These are phyloP conservation scores for Heliconius melpomene DNA, from an alignment of 1,140 invertebrate genomes.

Conservation along the genomic window DNA sequence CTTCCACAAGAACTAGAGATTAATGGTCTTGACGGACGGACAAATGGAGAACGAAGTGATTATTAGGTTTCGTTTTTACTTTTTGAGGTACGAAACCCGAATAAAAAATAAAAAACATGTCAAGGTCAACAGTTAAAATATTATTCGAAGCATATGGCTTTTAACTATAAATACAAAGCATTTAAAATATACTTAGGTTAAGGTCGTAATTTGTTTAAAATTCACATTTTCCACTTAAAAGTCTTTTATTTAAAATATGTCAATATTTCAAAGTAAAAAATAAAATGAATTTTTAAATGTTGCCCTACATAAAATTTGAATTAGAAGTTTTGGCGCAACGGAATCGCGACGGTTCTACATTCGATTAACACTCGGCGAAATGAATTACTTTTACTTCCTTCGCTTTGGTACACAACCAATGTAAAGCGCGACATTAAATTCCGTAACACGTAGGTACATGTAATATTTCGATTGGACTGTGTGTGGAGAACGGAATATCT, in stretches of 20 bases:
- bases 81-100: not conserved
- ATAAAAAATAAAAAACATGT: not conserved
- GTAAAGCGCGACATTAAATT: too few relatives aligned
- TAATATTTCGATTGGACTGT: too few relatives aligned
- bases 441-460: too few relatives aligned
- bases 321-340: not conserved
- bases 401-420: too few relatives aligned
- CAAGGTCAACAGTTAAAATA: not conserved
- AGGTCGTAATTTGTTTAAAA: constrained; percentile 1
- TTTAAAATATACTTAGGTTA: not conserved
- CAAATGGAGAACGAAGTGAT: not conserved
- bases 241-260: not conserved
- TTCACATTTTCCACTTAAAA: not conserved
- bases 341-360: too few relatives aligned
- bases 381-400: too few relatives aligned
- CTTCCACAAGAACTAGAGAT: too few relatives aligned
- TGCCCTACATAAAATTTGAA: not conserved
- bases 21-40: too few relatives aligned
- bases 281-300: not conserved
- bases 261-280: not conserved
- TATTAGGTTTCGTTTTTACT: not conserved
- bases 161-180: not conserved
- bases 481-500: too few relatives aligned
- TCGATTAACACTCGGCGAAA: too few relatives aligned
- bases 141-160: not conserved